Evolutionary conservation across 2,888 invertebrate genomes (phyloP), one percentile per base, ranked within the genome.

Genomic region (Vesta saturnalis): DNA sequence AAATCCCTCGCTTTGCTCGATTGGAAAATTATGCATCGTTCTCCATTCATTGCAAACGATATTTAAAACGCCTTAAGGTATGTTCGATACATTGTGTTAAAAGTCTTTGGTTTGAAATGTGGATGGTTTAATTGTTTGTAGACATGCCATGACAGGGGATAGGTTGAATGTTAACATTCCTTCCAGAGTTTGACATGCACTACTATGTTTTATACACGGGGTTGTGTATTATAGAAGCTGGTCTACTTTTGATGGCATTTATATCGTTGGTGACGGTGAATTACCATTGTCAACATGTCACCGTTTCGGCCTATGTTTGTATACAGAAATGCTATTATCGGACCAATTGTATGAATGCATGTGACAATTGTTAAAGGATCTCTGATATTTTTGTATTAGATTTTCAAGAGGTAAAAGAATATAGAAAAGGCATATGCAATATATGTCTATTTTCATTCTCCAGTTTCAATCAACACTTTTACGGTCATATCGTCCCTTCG

Each of bases 281-380:
- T 59, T 52, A 43, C 60, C 56, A 78, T 82, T 82, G 80, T 82
- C 74, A 63, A 54, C 57, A 61, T 73, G 80, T 78, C 80, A 77
- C 74, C 60, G 75, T 73, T 52, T 67, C 69, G 74, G 76, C 75
- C 76, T 77, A 76, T 82, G 82, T 82, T 82, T 82, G 80, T 82
- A 82, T 80, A 82, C 81, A 82, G 78, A 77, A 77, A 78, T 72
- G 76, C 77, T 77, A 82, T 82, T 82, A 82, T 81, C 79, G 73
- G 70, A 72, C 77, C 81, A 81, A 73, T 74, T 71, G 71, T 74
- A 63, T n/a, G n/a, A 73, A 61, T 68, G 58, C 58, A 62, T 64
- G 64, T 47, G 60, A 60, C 67, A 62, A 67, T 67, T 63, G 64
- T 35, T 52, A n/a, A 21, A 52, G 52, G 52, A 21, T 52, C 52